Percentiles rank a stretch among this genome's conserved stretches.
Conservation (phyloP, 2,888 invertebrate genomes). For the Melanophora roralis region DNA sequence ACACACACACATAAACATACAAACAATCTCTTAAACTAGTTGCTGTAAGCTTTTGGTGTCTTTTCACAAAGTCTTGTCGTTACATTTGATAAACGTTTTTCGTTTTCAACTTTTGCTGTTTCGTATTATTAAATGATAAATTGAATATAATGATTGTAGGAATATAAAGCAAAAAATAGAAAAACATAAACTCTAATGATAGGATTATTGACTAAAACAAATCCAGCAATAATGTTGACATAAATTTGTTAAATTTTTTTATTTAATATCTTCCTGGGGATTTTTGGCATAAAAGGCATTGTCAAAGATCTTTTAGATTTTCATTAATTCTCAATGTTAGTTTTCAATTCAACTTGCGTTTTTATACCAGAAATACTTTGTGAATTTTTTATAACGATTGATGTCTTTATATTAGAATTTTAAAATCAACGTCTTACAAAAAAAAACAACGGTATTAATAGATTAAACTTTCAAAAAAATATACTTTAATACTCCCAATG, state of each 20-base stretch:
- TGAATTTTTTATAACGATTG: too few species aligned
- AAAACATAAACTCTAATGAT: not conserved
- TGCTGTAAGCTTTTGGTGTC: not conserved
- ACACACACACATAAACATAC: not conserved
- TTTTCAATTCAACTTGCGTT: not conserved
- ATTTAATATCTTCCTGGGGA: not conserved
- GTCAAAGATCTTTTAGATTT: too few species aligned
- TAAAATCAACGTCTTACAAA: too few species aligned
- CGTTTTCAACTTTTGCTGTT: not conserved
- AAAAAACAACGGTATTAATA: too few species aligned
- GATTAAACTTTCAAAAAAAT: too few species aligned
- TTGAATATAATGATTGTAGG: not conserved
- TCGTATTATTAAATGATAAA: not conserved
- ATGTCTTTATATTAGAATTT: too few species aligned
- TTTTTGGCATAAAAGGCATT: too few species aligned
- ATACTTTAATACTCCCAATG: too few species aligned
- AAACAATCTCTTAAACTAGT: not conserved
- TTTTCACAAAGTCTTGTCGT: not conserved
- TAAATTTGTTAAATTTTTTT: not conserved
- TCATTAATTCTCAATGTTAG: too few species aligned
- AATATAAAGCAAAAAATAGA: not conserved
- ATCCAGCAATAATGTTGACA: not conserved
- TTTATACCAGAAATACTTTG: too few species aligned
- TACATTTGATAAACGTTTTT: conserved; percentile 13
- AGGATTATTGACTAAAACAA: not conserved